These are phyloP conservation scores for Smittia aterrima DNA, from an alignment of 2,888 invertebrate genomes.

Conservation along the genomic window DNA sequence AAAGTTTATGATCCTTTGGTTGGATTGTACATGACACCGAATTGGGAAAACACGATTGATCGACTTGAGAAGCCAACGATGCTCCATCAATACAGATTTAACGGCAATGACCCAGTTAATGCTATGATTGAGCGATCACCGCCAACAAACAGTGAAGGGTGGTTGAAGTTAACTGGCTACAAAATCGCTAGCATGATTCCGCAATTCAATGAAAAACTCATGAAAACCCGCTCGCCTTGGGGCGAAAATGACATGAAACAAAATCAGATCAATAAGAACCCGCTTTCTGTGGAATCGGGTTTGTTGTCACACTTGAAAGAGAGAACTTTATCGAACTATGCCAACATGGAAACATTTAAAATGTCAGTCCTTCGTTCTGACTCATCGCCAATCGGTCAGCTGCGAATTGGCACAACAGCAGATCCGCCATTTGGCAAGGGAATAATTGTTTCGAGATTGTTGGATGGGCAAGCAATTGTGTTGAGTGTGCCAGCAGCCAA, in stretches of 20 bases:
- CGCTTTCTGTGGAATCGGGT: conserved; percentile 73
- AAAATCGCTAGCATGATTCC: conserved; percentile 83
- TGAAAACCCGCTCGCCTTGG: conserved; percentile 63
- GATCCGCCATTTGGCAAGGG: conserved; percentile 87
- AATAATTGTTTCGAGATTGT: conserved; percentile 77
- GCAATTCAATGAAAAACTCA: conserved; percentile 72
- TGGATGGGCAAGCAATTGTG: conserved; percentile 76
- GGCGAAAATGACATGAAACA: conserved; percentile 46
- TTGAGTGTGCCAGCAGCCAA: conserved; percentile 87
- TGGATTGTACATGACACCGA: conserved; percentile 93
- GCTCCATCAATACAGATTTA: conserved; percentile 83
- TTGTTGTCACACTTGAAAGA: conserved; percentile 74
- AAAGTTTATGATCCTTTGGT: conserved; percentile 93
- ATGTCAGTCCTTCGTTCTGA: conserved; percentile 77
- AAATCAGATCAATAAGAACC: conserved; percentile 43
- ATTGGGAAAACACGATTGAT: conserved; percentile 83
- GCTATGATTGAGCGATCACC: conserved; percentile 65
- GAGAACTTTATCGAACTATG: conserved; percentile 53
- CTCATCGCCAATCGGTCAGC: conserved; percentile 71
- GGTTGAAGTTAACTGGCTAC: conserved; percentile 82
- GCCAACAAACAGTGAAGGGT: conserved; percentile 79
- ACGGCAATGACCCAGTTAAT: conserved; percentile 92
- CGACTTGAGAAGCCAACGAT: conserved; percentile 79
- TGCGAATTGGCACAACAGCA: conserved; percentile 76
- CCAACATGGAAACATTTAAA: conserved; percentile 68